A percentile compares a stretch with the other conserved stretches of the same genome.
These are phyloP conservation scores for Conus betulinus DNA, from an alignment of 1,140 invertebrate species.

Conservation along the genomic window DNA sequence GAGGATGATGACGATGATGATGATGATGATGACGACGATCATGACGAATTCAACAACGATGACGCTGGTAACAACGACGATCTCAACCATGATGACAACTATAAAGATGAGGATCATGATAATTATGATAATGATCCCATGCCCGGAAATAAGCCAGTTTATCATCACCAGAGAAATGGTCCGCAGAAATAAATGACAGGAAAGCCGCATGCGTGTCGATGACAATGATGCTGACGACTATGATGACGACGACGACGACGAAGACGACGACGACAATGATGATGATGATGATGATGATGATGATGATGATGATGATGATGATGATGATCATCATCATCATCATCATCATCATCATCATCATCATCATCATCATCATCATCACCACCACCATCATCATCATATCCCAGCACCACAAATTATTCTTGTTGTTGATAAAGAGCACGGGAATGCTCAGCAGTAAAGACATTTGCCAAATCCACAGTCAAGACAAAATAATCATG, in stretches of 20 bases:
- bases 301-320: constrained; percentile 26
- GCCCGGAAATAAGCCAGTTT: no score
- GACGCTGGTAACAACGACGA: not conserved
- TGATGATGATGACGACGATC: constrained; percentile 3
- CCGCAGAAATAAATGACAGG: no score
- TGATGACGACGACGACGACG: not conserved
- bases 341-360: not conserved
- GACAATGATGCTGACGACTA: not conserved
- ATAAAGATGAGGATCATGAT: not conserved
- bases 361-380: not conserved
- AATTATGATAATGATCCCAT: no score
- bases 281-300: constrained; percentile 24
- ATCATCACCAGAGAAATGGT: no score
- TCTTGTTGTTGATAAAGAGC: not conserved
- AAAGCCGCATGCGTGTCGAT: not conserved
- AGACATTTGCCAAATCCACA: no score
- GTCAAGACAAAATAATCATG: no score
- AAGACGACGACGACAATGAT: not conserved
- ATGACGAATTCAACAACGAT: not conserved
- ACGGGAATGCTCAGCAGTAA: no score
- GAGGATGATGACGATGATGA: not conserved
- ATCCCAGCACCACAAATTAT: not conserved
- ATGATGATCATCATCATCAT: constrained; percentile 14
- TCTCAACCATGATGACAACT: not conserved
- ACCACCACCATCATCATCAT: no score